Conservation (phyloP, 2,888 invertebrate species). For the Spialia ferax region DNA sequence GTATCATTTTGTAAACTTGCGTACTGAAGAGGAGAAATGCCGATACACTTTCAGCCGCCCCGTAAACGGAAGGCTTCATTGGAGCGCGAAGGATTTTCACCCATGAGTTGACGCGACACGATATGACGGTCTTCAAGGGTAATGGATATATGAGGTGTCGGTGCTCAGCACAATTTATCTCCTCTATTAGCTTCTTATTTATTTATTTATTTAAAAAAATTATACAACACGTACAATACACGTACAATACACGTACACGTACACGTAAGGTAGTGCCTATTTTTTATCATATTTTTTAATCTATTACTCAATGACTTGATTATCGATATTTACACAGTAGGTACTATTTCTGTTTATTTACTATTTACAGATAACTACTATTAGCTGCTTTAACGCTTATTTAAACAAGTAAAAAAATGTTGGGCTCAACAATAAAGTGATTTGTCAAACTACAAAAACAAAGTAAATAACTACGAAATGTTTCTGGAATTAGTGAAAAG, state of each 20-base stretch:
- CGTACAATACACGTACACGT: too few species aligned
- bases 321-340: too few species aligned
- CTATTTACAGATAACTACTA: too few species aligned
- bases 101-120: constrained; percentile 32
- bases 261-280: too few species aligned
- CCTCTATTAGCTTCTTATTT: not conserved
- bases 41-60: constrained; percentile 15
- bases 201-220: not conserved
- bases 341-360: too few species aligned
- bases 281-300: too few species aligned
- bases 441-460: not conserved
- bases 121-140: constrained; percentile 32
- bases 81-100: constrained; percentile 36
- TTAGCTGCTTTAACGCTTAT: not conserved
- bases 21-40: not conserved
- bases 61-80: constrained; percentile 18
- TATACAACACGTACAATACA: too few species aligned
- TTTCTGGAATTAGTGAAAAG: not conserved
- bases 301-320: too few species aligned
- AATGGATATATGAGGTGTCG: constrained; percentile 23
- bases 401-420: not conserved
- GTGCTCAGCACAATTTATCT: constrained; percentile 7
- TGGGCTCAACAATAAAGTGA: not conserved
- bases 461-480: not conserved
- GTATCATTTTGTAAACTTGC: not conserved